A percentile compares a stretch with the other conserved stretches of the same genome.
Conservation (phyloP, 2,797 vertebrate genomes). For the Myotis findleyi region DNA sequence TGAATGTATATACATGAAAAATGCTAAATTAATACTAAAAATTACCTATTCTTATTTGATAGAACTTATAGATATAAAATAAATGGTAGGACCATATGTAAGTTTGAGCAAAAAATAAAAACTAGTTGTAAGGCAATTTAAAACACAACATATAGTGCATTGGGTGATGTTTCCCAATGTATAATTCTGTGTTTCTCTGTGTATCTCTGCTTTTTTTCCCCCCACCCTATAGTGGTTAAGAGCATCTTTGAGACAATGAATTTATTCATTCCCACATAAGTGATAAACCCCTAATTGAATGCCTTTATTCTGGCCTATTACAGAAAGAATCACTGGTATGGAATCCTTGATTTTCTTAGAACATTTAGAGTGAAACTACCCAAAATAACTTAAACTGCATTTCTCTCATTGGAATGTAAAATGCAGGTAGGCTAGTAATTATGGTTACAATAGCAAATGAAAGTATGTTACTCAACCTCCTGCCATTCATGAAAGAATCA, state of each 20-base stretch:
- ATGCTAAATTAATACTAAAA: background rate
- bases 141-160: background rate
- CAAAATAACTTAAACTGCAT: constrained; percentile 2
- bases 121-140: background rate
- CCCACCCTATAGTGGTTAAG: background rate
- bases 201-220: fast-evolving
- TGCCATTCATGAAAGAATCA: background rate
- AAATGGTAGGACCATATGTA: background rate
- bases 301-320: background rate
- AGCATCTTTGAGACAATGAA: background rate
- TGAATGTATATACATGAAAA: background rate
- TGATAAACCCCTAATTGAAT: background rate
- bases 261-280: background rate
- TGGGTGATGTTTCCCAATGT: background rate
- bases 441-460: background rate
- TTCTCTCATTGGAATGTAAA: constrained; percentile 13
- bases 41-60: background rate
- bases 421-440: background rate
- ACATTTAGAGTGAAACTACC: background rate
- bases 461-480: background rate
- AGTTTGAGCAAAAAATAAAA: constrained; percentile 1
- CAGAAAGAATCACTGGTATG: background rate
- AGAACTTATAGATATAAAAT: background rate
- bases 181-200: background rate
- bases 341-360: background rate